phyloP scores from a whole-genome alignment of 2,797 vertebrate species.

The Anabacerthia variegaticeps region DNA sequence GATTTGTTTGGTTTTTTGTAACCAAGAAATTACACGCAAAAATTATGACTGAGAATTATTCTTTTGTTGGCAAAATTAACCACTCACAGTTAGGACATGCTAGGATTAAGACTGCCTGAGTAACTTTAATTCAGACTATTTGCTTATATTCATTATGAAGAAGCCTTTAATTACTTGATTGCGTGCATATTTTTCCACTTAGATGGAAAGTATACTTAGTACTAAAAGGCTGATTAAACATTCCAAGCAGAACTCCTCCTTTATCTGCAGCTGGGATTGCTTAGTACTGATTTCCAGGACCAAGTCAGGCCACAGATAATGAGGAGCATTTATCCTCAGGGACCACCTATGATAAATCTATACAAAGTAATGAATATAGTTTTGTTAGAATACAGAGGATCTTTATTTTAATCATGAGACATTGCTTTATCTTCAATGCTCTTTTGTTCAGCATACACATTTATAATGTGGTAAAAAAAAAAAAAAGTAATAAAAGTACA shows the following conservation, averaged over 20 bases:
- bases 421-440: not conserved
- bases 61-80: constrained; percentile 33
- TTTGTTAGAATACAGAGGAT: not conserved
- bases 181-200: constrained; percentile 58
- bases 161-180: constrained; percentile 61
- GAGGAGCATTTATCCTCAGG: not conserved
- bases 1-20: not conserved
- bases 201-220: not conserved
- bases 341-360: not conserved
- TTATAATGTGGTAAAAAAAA: not conserved
- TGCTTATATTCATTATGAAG: not conserved
- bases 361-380: not conserved
- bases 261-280: constrained; percentile 42
- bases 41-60: not conserved
- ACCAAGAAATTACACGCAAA: not conserved
- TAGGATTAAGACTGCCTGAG: not conserved
- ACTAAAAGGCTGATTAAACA: constrained; percentile 38
- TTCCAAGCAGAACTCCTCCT: constrained; percentile 12
- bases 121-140: constrained; percentile 28
- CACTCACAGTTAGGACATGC: not conserved
- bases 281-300: not conserved
- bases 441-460: not conserved
- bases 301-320: not conserved
- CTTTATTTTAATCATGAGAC: not conserved
- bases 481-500: not conserved